Base-by-base conservation (phyloP, 2,797 vertebrate species). In the Sebastes miniatus region DNA sequence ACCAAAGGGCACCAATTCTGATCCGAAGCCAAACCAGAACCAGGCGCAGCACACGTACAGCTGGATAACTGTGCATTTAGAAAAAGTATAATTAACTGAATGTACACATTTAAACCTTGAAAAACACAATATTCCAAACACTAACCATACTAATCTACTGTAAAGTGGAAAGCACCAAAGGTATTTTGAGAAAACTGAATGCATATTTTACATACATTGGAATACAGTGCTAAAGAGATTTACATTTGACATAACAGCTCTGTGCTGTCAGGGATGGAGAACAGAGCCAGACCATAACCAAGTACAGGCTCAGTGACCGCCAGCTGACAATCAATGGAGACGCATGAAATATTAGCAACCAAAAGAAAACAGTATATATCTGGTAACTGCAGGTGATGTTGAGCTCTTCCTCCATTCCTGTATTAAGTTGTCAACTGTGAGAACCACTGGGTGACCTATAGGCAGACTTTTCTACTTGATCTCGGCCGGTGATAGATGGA, bases 261-360 rank as follows among this genome's bases (percentile, higher is more conserved):
- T 73, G 69, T 50, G 82, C 72, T 87, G 86, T 86, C 57, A 80
- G 58, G 57, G 69, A 77, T 73, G 25, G 57, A 78, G 85, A 87
- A 54, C 84, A 76, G 89, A 87, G 81, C 81, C 89, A 89, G 84
- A 71, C 52, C 18, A 36, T 87, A 84, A 90, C 86, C 78, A 61
- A 83, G 66, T 36, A 77, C 77, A 88, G 84, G 62, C 81, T 75
- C 54, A 76, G 76, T 80, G 85, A 89, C 76, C 57, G 29, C 84
- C 85, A 76, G 84, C 84, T 85, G 91, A 89, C 89, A 90, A 87
- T 89, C 87, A 82, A 14, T 61, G 73, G 81, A 80, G 82, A 74
- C 50, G 18, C 65, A 72, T 83, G 80, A 93, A 91, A 92, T 85
- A 80, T 79, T 78, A 89, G 78, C 78, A 83, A 79, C 79, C 81